These are phyloP conservation scores for Heliconius hermathena DNA, from an alignment of 1,140 invertebrate genomes.

Conservation along the genomic window DNA sequence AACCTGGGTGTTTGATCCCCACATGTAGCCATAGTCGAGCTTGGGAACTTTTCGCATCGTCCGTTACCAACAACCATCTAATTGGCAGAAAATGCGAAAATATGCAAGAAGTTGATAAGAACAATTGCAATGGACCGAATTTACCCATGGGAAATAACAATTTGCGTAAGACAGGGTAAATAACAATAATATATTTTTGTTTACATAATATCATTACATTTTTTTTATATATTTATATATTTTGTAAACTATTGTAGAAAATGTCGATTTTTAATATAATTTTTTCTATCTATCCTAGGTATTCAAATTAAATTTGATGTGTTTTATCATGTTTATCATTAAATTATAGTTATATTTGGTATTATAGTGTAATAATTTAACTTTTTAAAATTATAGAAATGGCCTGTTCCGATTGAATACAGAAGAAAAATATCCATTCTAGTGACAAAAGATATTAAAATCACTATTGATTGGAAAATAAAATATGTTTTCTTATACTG, in stretches of 20 bases:
- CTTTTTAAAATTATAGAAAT: neutral
- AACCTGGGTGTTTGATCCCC: conserved; percentile 66
- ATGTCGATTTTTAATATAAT: too few species aligned
- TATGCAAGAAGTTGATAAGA: conserved; percentile 40
- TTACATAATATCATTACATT: neutral
- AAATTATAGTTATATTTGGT: too few species aligned
- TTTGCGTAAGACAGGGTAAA: conserved; percentile 10
- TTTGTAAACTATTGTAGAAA: neutral
- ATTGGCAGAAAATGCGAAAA: conserved; percentile 50
- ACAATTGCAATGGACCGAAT: conserved; percentile 62
- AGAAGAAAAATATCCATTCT: neutral
- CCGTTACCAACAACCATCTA: conserved; percentile 56
- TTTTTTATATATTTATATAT: neutral
- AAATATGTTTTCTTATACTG: neutral
- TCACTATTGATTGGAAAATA: neutral
- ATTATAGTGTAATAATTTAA: neutral
- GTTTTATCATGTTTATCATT: too few species aligned
- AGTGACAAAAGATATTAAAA: neutral
- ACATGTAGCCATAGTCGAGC: conserved; percentile 85
- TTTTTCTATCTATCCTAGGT: too few species aligned
- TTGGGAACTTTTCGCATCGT: conserved; percentile 83
- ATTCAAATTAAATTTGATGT: too few species aligned
- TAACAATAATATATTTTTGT: too few species aligned
- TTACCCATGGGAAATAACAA: conserved; percentile 6
- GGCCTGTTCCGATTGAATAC: neutral